Conservation (phyloP, 1,140 invertebrate species). For the Batillaria attramentaria region DNA sequence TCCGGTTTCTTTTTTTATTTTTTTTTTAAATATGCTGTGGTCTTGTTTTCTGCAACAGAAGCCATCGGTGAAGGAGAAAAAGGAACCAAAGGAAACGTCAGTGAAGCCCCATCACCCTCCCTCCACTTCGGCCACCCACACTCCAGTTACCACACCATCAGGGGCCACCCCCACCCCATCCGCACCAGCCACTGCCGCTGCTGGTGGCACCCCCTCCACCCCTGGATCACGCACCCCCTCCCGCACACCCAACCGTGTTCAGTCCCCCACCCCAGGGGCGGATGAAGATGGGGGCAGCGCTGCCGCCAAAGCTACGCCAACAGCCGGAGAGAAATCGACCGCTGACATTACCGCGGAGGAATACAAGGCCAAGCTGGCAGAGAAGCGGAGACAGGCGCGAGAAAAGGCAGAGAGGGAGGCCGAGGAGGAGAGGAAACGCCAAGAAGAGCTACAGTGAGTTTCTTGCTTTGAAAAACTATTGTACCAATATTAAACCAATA, state of each 20-base stretch:
- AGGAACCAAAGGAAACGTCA: conserved; percentile 9
- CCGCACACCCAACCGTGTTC: conserved; percentile 4
- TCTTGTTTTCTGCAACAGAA: conserved; percentile 18
- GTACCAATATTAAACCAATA: too few species aligned
- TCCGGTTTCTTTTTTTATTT: too few species aligned
- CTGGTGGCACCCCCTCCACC: conserved; percentile 26
- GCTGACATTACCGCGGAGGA: conserved; percentile 57
- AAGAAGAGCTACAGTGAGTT: conserved; percentile 58
- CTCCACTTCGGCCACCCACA: too few species aligned
- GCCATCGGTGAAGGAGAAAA: conserved; percentile 39
- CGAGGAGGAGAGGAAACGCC: conserved; percentile 62
- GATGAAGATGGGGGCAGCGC: conserved; percentile 31
- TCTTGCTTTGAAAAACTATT: too few species aligned
- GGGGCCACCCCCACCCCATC: background rate
- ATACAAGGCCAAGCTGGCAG: conserved; percentile 68
- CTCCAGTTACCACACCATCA: conserved; percentile 20
- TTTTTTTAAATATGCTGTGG: too few species aligned
- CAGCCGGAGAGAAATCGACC: background rate
- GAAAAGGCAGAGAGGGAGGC: conserved; percentile 68
- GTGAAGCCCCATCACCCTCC: background rate
- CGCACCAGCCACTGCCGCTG: background rate
- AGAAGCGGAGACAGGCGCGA: conserved; percentile 64
- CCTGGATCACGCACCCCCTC: conserved; percentile 17
- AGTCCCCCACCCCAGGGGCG: conserved; percentile 26
- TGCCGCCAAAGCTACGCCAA: background rate